phyloP scores from a whole-genome alignment of 2,113 vertebrate species.

The Oryzias javanicus region DNA sequence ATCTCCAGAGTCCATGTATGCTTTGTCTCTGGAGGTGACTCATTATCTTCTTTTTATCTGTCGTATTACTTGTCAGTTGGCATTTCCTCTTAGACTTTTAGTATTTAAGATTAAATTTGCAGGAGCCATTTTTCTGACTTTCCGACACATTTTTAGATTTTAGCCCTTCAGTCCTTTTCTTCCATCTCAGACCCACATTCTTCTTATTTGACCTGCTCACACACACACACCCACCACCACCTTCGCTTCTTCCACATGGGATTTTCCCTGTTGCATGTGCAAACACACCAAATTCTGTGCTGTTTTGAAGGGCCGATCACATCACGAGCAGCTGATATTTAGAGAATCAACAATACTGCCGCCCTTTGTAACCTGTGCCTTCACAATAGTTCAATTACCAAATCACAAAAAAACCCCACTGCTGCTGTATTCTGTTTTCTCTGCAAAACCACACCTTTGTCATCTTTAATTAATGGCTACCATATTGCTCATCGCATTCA shows the following conservation, averaged over 20 bases:
- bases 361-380: slow-evolving; percentile 1
- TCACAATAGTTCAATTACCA: neutral
- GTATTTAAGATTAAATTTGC: too few relatives aligned
- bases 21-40: too few relatives aligned
- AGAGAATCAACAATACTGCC: neutral
- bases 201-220: slow-evolving; percentile 39
- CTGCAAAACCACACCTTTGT: slow-evolving; percentile 6
- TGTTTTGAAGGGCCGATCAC: slow-evolving; percentile 12
- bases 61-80: too few relatives aligned
- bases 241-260: slow-evolving; percentile 13
- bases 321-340: slow-evolving; percentile 14
- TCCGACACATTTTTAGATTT: neutral
- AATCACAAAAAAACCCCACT: neutral
- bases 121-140: too few relatives aligned
- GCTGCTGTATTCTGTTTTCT: neutral
- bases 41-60: too few relatives aligned
- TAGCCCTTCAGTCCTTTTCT: neutral
- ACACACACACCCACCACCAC: slow-evolving; percentile 13
- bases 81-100: too few relatives aligned
- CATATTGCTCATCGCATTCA: slow-evolving; percentile 29
- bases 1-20: too few relatives aligned
- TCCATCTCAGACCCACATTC: neutral
- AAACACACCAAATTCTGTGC: slow-evolving; percentile 23
- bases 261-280: slow-evolving; percentile 20
- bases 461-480: slow-evolving; percentile 32